Base-by-base conservation (phyloP, 1,140 invertebrate genomes). In the Tetramorium simillimum region DNA sequence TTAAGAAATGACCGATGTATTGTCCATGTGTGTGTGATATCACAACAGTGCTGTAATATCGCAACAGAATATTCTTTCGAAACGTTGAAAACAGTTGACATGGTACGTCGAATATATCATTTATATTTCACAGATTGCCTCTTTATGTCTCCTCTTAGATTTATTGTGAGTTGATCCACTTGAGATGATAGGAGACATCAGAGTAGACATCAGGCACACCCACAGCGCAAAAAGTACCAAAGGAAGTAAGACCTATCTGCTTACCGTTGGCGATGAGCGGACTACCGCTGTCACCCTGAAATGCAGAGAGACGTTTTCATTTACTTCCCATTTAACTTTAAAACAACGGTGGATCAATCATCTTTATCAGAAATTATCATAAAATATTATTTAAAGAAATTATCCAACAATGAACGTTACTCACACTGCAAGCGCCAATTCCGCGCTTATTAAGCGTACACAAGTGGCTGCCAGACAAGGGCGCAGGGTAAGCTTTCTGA, bases 191-290 rank as follows among this genome's bases (percentile, higher is more conserved):
- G n/a, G n/a, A n/a, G n/a, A n/a, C n/a, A n/a, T n/a, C n/a, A n/a
- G n/a, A n/a, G n/a, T n/a, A n/a, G n/a, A n/a, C n/a, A n/a, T n/a
- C 96, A 18, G 96, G 96, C 82, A 95, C 95, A 12, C 96, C 96
- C 33, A 92, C 78, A 51, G 96, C 96, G 91, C 96, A 97, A 10
- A 96, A 49, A 95, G 94, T 7, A 96, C 96, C 95, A n/a, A 96
- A 97, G 10, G 96, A 97, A 10, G 96, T 96, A 49, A 97, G 92
- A 49, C 97, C 97, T 51, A 96, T 94, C 1, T 96, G 91, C 84
- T 95, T 87, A 3, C 92, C 92, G 43, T 92, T 90, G 3, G 14
- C 49, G n/a, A 78, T 80, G 12, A 95, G 92, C 0, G 96, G 95
- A 18, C 95, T 95, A 81, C 96, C 96, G 53, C 95, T 96, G 93